phyloP scores from a whole-genome alignment of 2,797 vertebrate genomes.

The Acrocephalus scirpaceus region DNA sequence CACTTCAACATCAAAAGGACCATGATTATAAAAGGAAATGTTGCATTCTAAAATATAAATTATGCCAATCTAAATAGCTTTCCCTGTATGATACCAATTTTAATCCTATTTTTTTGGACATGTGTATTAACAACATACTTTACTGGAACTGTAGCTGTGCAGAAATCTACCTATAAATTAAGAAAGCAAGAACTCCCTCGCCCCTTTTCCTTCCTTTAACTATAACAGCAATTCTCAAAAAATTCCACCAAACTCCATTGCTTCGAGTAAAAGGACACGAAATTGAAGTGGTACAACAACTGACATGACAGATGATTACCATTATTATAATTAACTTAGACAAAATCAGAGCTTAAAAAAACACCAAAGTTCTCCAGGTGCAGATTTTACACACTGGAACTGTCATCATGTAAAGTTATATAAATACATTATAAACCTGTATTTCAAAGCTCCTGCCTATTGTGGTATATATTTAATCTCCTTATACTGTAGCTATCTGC shows the following conservation, averaged over 20 bases:
- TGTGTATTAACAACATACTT: neutral
- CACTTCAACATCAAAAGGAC: neutral
- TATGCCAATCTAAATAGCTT: neutral
- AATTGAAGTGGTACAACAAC: neutral
- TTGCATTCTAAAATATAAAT: neutral
- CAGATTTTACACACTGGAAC: neutral
- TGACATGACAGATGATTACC: neutral
- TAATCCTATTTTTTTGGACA: neutral
- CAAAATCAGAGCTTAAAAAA: neutral
- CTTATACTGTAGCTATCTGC: neutral
- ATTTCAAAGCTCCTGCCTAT: neutral
- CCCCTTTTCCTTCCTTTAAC: neutral
- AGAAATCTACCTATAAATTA: neutral
- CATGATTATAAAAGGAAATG: neutral
- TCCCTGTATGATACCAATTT: neutral
- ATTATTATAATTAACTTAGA: neutral
- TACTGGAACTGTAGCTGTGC: neutral
- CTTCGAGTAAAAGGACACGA: neutral
- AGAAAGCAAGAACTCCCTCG: neutral
- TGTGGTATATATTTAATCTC: neutral
- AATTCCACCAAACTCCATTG: neutral
- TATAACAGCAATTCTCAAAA: neutral
- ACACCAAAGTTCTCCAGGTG: neutral
- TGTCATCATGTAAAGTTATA: neutral
- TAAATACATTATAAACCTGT: neutral